Conservation (phyloP, 2,113 vertebrate species). For the Capra hircus region DNA sequence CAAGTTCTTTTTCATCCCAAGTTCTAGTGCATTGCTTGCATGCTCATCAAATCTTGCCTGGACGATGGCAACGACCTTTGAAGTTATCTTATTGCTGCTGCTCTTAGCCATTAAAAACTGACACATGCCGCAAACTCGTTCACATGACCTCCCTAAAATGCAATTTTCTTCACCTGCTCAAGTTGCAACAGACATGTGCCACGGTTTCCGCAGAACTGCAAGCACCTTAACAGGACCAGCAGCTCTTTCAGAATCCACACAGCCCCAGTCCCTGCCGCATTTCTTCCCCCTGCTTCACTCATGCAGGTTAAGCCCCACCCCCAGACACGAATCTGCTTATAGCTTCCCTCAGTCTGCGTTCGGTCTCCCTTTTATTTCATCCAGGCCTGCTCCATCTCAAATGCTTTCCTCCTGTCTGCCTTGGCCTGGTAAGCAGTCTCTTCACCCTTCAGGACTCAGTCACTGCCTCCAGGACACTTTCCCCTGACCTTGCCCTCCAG, state of each 20-base stretch:
- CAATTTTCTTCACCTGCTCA: not conserved
- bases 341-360: not conserved
- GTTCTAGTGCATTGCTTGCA: not conserved
- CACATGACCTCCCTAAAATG: not conserved
- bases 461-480: not conserved
- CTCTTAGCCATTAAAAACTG: rapidly evolving
- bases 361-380: not conserved
- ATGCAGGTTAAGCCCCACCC: not conserved
- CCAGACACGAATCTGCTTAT: no score
- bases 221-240: rapidly evolving
- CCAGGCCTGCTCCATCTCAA: rapidly evolving
- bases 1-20: not conserved
- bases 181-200: rapidly evolving
- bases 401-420: no score
- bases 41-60: rapidly evolving
- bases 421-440: not conserved
- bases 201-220: rapidly evolving
- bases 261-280: rapidly evolving
- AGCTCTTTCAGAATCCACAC: not conserved
- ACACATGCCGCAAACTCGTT: not conserved
- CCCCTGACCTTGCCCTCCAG: not conserved
- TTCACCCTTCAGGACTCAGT: not conserved
- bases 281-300: no score
- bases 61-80: rapidly evolving
- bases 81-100: not conserved